Evolutionary conservation across 2,888 invertebrate genomes (phyloP).

Genomic region (Pristionchus fissidentatus): DNA sequence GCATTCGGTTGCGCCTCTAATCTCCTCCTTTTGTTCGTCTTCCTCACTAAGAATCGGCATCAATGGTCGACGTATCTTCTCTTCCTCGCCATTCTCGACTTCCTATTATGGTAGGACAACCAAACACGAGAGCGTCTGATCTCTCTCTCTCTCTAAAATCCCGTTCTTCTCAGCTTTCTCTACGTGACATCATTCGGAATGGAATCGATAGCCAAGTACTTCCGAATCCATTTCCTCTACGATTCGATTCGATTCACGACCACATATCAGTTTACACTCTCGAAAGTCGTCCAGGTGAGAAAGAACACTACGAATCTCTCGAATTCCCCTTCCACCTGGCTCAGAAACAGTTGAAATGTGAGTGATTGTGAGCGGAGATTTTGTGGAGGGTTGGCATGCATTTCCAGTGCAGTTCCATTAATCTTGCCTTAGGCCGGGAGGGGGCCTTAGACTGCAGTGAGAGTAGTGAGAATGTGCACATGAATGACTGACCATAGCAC

Average conservation of each 20-base stretch:
- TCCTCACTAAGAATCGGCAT: slow-evolving; percentile 46
- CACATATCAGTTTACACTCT: slow-evolving; percentile 39
- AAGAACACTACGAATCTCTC: not conserved
- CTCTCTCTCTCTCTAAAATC: not conserved
- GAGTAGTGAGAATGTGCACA: slow-evolving; percentile 30
- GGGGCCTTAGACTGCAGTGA: not conserved
- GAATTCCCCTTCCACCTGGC: not conserved
- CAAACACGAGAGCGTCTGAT: not conserved
- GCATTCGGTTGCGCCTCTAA: slow-evolving; percentile 61
- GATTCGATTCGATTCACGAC: slow-evolving; percentile 19
- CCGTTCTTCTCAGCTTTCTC: not conserved
- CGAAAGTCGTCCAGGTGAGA: slow-evolving; percentile 36
- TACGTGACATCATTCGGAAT: slow-evolving; percentile 38
- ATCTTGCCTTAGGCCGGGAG: not conserved
- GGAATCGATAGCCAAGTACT: not conserved
- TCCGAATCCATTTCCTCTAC: slow-evolving; percentile 35
- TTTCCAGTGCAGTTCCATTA: slow-evolving; percentile 35
- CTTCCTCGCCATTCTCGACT: slow-evolving; percentile 62
- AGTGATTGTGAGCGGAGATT: not conserved
- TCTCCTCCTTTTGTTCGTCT: slow-evolving; percentile 60
- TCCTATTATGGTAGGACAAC: slow-evolving; percentile 56
- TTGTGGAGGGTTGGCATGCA: not conserved
- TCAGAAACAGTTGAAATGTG: not conserved
- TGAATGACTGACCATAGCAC: slow-evolving; percentile 12
- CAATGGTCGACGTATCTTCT: slow-evolving; percentile 38